Base-by-base conservation (phyloP, 1,140 invertebrate genomes). In the Zaprionus lachaisei region DNA sequence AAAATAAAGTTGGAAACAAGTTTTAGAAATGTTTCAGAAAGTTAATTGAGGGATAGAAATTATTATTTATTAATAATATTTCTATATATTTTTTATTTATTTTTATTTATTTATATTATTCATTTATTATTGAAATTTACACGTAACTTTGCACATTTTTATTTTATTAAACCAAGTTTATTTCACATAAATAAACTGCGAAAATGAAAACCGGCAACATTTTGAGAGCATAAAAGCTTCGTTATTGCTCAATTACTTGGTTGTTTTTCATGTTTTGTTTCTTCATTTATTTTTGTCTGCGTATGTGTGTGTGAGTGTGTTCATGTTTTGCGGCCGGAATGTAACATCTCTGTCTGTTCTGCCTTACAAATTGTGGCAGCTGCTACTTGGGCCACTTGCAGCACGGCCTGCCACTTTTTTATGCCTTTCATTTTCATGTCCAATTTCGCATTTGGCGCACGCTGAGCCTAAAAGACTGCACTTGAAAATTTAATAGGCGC, bases 321-420 rank as follows among this genome's bases (percentile, higher is more conserved):
- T 60, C 62, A 38, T 76, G 73, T 66, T 61, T 66, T 72, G 61
- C 47, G 73, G 44, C 61, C 37, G 34, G 61, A 64, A 54, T 47
- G 44, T 54, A 47, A 58, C 55, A 57, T 38, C 24, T 12, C 41
- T 28, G 26, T 31, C 24, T 15, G 62, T 31, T 15, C 34, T 72
- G 61, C 51, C 61, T 81, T 56, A 49, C 60, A 81, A 79, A 81
- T 75, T 90, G 85, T 85, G 81, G 76, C 79, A 90, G 86, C 81
- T 90, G 85, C 85, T 90, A 85, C 85, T 85, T 85, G 47, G 60
- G 85, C 84, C 81, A 87, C 83, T 86, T 86, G 80, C 83, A 83
- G 72, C 73, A 67, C 22, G 54, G 57, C 22, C 67, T 56, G 77
- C 28, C 60, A 54, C 58, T 58, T 62, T 54, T 72, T 64, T 71